A percentile compares a stretch with the other conserved stretches of the same genome.
Evolutionary conservation across 1,140 invertebrate species (phyloP).

Genomic region (Drepana arcuata): DNA sequence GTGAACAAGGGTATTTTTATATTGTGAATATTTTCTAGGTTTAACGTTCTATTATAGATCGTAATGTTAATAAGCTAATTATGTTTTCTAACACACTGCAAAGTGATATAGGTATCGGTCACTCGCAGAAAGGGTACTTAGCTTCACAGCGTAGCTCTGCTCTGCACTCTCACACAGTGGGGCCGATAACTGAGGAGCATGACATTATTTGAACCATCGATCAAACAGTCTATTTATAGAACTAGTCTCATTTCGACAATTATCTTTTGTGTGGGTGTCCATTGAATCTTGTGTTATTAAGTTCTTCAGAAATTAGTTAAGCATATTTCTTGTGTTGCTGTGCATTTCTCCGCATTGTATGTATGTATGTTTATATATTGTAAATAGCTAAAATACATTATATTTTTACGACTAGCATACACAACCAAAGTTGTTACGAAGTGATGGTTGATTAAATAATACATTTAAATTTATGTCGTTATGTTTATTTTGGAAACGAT

Average conservation of each 20-base stretch:
- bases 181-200: too few species aligned
- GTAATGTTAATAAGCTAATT: conserved; percentile 48
- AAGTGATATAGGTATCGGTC: conserved; percentile 46
- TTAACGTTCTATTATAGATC: conserved; percentile 43
- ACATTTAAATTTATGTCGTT: conserved; percentile 62
- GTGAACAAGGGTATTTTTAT: conserved; percentile 49
- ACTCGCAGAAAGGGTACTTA: conserved; percentile 45
- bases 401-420: conserved; percentile 71
- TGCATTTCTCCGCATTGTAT: conserved; percentile 67
- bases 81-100: conserved; percentile 53
- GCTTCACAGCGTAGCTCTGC: too few species aligned
- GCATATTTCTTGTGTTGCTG: conserved; percentile 65
- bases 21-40: conserved; percentile 57
- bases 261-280: conserved; percentile 49
- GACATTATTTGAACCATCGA: too few species aligned
- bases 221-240: conserved; percentile 12
- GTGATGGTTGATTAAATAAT: conserved; percentile 68
- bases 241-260: conserved; percentile 42
- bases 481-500: conserved; percentile 62
- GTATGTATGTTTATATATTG: conserved; percentile 67
- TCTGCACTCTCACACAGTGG: too few species aligned
- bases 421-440: conserved; percentile 72
- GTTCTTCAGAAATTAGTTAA: conserved; percentile 59
- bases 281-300: conserved; percentile 66
- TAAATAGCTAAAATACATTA: conserved; percentile 68